Conservation (phyloP, 2,113 vertebrate species). For the Phalacrocorax aristotelis region DNA sequence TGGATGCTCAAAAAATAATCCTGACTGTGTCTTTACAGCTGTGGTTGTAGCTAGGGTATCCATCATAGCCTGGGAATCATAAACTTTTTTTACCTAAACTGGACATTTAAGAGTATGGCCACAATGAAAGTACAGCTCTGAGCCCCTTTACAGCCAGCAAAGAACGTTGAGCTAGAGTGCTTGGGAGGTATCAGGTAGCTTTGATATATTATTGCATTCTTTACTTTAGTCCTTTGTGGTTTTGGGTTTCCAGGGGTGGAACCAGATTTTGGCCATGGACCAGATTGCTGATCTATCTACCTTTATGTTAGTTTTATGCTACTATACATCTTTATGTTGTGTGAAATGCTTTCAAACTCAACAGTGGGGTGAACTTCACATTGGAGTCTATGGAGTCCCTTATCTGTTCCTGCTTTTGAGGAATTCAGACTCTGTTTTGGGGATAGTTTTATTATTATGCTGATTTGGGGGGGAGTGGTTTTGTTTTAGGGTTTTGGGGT, state of each 20-base stretch:
- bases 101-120: background rate
- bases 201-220: background rate
- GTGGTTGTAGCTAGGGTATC: constrained; percentile 6
- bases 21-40: constrained; percentile 34
- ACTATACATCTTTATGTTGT: background rate
- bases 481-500: too few relatives aligned
- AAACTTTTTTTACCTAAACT: background rate
- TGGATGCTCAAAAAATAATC: constrained; percentile 34
- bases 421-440: background rate
- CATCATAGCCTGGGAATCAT: background rate
- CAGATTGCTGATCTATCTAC: background rate
- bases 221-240: background rate
- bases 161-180: background rate
- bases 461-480: background rate
- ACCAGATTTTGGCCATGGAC: background rate
- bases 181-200: constrained; percentile 1
- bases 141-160: background rate
- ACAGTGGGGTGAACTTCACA: background rate
- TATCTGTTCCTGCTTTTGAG: background rate
- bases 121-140: background rate
- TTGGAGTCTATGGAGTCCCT: background rate
- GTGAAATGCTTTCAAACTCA: background rate
- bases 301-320: background rate
- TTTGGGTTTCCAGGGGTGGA: background rate
- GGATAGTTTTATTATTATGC: background rate